These are phyloP conservation scores for Gopherus flavomarginatus DNA, from an alignment of 2,113 vertebrate genomes.

Conservation along the genomic window DNA sequence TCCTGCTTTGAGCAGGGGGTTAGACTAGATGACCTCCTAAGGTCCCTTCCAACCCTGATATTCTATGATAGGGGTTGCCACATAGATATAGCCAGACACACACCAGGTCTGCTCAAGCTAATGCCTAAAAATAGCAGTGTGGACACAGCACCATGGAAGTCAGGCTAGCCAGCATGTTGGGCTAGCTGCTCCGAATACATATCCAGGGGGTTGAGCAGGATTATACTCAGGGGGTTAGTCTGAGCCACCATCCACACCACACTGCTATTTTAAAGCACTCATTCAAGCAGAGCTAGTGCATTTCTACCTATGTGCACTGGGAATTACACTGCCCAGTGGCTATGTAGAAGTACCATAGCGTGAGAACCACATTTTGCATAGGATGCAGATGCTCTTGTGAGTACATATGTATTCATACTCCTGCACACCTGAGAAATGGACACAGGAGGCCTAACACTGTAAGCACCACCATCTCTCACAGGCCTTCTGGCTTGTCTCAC, in stretches of 20 bases:
- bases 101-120: not conserved
- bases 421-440: constrained; percentile 32
- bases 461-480: constrained; percentile 35
- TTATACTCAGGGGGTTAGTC: not conserved
- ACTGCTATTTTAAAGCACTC: not conserved
- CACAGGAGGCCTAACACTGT: not conserved
- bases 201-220: not conserved
- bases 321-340: not conserved
- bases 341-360: not conserved
- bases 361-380: not conserved
- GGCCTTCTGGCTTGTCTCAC: not conserved
- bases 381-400: constrained; percentile 22
- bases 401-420: not conserved
- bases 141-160: no score
- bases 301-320: not conserved
- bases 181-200: not conserved
- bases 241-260: not conserved
- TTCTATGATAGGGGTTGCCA: not conserved
- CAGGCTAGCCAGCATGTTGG: not conserved
- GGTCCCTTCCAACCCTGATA: no score
- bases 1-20: no score
- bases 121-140: not conserved
- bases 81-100: not conserved
- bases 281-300: not conserved
- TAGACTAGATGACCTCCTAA: no score